Evolutionary conservation across 1,140 invertebrate genomes (phyloP), one percentile per base, ranked within the genome.

Genomic region (Drosophila athabasca): DNA sequence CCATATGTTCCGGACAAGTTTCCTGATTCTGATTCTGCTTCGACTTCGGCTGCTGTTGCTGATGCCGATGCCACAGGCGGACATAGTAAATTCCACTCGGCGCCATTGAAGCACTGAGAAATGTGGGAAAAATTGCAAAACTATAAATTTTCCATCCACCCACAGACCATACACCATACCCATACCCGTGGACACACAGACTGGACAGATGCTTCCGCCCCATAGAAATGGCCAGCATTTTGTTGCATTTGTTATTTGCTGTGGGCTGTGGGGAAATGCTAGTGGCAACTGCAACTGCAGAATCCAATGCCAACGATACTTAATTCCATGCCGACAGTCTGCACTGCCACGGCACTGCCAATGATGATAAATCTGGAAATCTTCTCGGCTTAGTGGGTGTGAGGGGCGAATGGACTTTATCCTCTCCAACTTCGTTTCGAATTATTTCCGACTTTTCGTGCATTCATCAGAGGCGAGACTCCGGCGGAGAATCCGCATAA

Each of bases 361-460:
- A 88, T 81, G 83, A 88, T 87, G 82, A 87, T 87, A 87, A 87
- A 87, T 87, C 82, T 65, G 82, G 72, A 82, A 82, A 88, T 87
- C 83, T 87, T 88, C 62, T 64, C 83, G 62, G 83, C 83, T 82
- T 88, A 88, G 70, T 78, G 59, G 39, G 60, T 24, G 66, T 48
- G 3, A 19, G 51, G 43, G 62, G 31, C 44, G 41, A 70, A 52
- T 26, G 65, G 54, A 57, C 57, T 39, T 50, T 71, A 71, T 61
- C 67, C 52, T 55, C 61, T 53, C 67, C 70, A 71, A 69, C 67
- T 69, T 41, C 52, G 49, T 44, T 69, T 19, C 44, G 45, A 50
- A 68, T 49, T 58, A 41, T 43, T 69, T 24, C 24, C 35, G 35
- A 39, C 35, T 39, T 39, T 39, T 39, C 9, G 35, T 11, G 35